These are phyloP conservation scores for Drosophila atroscutellata DNA, from an alignment of 2,888 invertebrate genomes.

Conservation along the genomic window DNA sequence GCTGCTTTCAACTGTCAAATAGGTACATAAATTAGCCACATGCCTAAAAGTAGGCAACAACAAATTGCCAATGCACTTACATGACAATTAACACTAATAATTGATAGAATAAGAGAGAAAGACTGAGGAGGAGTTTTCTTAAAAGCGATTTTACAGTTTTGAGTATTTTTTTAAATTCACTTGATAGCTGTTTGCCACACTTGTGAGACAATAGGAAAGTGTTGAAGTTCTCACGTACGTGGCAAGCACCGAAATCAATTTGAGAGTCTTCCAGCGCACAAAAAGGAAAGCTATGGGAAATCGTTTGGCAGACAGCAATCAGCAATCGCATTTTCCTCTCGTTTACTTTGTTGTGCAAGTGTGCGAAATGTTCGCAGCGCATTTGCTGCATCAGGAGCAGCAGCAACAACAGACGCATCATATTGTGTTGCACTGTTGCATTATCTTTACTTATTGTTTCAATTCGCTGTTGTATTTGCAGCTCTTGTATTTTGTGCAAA, in stretches of 20 bases:
- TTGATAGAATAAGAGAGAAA: not conserved
- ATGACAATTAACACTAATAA: conserved; percentile 1
- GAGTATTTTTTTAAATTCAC: not conserved
- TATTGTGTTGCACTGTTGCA: conserved; percentile 48
- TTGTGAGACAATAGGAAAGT: conserved; percentile 2
- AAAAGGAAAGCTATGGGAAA: conserved; percentile 32
- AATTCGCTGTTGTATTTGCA: conserved; percentile 26
- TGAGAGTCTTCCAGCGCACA: conserved; percentile 1
- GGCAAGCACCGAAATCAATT: conserved; percentile 46
- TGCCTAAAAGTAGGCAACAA: conserved; percentile 66
- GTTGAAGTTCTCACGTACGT: not conserved
- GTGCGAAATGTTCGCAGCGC: conserved; percentile 29
- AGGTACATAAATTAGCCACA: conserved; percentile 28
- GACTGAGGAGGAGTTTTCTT: not conserved
- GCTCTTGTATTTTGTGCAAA: not conserved
- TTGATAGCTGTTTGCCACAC: not conserved
- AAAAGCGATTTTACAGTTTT: not conserved
- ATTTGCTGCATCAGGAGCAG: conserved; percentile 35
- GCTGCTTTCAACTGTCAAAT: conserved; percentile 28
- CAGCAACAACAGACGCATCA: conserved; percentile 15
- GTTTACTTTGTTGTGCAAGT: conserved; percentile 56
- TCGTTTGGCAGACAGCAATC: conserved; percentile 35
- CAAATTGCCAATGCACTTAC: conserved; percentile 21
- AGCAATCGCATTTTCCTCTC: conserved; percentile 31
- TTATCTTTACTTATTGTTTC: conserved; percentile 45